A percentile compares a stretch with the other conserved stretches of the same genome.
These are phyloP conservation scores for Drosophila dunni DNA, from an alignment of 1,140 invertebrate genomes.

Conservation along the genomic window DNA sequence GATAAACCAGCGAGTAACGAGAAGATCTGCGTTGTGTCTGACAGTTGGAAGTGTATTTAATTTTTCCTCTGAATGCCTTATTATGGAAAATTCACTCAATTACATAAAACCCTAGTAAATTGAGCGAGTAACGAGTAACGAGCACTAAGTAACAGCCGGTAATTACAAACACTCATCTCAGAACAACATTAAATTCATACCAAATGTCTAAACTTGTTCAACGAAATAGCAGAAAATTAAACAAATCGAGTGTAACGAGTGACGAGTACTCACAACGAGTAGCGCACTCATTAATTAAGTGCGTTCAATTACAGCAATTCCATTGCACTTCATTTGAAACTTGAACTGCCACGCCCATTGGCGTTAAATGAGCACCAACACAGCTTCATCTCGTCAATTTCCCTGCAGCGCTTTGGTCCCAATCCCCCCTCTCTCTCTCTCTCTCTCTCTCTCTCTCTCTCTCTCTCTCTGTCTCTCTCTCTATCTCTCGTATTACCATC, in stretches of 20 bases:
- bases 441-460: too few species aligned
- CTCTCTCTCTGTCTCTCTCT: too few species aligned
- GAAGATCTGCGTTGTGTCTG: too few species aligned
- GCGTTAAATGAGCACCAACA: constrained; percentile 19
- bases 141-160: background rate
- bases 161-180: background rate
- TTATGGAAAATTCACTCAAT: too few species aligned
- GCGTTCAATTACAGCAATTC: constrained; percentile 23
- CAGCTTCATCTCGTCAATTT: background rate
- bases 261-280: constrained; percentile 11
- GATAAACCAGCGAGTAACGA: background rate
- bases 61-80: too few species aligned
- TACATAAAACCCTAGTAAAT: too few species aligned
- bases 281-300: constrained; percentile 29
- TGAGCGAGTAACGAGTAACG: too few species aligned
- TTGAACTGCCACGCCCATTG: constrained; percentile 12
- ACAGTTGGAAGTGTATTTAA: too few species aligned
- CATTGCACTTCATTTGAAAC: constrained; percentile 12
- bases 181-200: too few species aligned
- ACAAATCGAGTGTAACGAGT: background rate
- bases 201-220: background rate
- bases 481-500: too few species aligned
- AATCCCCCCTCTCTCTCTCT: too few species aligned
- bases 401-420: too few species aligned
- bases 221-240: background rate